Conservation (phyloP, 2,797 vertebrate species). For the Sebastes itinus region DNA sequence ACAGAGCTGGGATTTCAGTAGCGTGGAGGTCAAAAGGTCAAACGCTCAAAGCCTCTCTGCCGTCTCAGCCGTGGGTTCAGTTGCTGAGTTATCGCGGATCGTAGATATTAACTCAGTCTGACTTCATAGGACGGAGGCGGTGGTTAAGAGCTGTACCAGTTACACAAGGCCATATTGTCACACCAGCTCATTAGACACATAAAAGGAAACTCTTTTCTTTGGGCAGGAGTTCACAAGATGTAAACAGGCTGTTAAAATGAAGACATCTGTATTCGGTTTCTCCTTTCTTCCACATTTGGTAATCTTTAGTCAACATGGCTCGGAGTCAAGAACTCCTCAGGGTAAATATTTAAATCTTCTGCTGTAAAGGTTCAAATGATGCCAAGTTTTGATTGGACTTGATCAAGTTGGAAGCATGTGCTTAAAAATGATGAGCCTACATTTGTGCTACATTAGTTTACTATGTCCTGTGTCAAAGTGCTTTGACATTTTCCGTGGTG, state of each 20-base stretch:
- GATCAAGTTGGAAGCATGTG: not conserved
- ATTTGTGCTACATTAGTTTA: not conserved
- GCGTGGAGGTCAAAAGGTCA: constrained; percentile 61
- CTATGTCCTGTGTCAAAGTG: not conserved
- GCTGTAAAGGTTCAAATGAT: constrained; percentile 27
- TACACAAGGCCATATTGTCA: constrained; percentile 65
- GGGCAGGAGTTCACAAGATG: constrained; percentile 70
- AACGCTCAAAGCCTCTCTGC: constrained; percentile 49
- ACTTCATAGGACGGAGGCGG: constrained; percentile 51
- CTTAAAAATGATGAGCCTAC: not conserved
- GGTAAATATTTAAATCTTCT: constrained; percentile 44
- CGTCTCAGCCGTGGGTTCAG: constrained; percentile 37
- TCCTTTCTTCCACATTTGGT: constrained; percentile 64
- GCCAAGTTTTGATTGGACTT: constrained; percentile 13
- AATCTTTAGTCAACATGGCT: constrained; percentile 49
- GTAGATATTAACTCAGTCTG: constrained; percentile 48
- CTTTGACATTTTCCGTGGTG: not conserved
- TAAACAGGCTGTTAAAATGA: constrained; percentile 74
- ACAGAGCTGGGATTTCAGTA: constrained; percentile 52
- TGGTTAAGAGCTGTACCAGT: constrained; percentile 58
- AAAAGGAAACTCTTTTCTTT: constrained; percentile 57
- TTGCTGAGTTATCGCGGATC: constrained; percentile 64
- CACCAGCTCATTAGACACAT: constrained; percentile 72
- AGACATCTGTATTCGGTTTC: constrained; percentile 68
- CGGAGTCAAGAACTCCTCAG: constrained; percentile 41